phyloP scores from a whole-genome alignment of 2,888 invertebrate genomes.

The Eulithis testata region DNA sequence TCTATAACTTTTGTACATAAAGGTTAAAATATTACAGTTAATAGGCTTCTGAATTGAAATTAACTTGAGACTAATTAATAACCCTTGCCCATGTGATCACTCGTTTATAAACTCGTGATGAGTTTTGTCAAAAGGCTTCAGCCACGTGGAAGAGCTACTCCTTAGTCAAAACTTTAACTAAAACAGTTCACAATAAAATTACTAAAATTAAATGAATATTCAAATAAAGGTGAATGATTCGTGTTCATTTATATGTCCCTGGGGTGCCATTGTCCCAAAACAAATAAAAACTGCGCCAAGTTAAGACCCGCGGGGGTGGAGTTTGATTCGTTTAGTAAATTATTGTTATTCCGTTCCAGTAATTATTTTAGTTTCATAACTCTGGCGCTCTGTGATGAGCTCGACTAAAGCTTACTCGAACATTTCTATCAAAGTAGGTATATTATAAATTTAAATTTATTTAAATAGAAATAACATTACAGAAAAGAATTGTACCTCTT shows the following conservation, averaged over 20 bases:
- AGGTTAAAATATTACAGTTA: too few species aligned
- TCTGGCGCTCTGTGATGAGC: too few species aligned
- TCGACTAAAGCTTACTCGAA: too few species aligned
- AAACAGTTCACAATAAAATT: constrained; percentile 13
- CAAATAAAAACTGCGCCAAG: constrained; percentile 34
- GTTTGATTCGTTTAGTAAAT: constrained; percentile 29
- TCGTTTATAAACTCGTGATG: constrained; percentile 1
- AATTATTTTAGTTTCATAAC: constrained; percentile 3
- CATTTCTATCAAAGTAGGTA: too few species aligned
- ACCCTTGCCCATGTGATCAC: background rate
- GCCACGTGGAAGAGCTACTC: background rate
- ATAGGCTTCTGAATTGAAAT: too few species aligned
- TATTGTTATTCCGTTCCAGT: constrained; percentile 13
- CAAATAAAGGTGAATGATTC: constrained; percentile 23
- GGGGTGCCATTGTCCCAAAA: constrained; percentile 32
- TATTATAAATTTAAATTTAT: too few species aligned
- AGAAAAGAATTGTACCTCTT: too few species aligned
- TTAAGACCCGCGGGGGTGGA: constrained; percentile 18
- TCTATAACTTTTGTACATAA: too few species aligned
- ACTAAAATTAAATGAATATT: constrained; percentile 19
- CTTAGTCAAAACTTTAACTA: constrained; percentile 12
- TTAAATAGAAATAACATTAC: too few species aligned
- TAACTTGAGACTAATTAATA: too few species aligned
- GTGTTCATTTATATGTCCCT: constrained; percentile 18
- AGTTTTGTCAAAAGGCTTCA: too few species aligned